Percentiles rank a stretch among this genome's conserved stretches.
Conservation (phyloP, 2,888 invertebrate species). For the Phanerotoma sp. region DNA sequence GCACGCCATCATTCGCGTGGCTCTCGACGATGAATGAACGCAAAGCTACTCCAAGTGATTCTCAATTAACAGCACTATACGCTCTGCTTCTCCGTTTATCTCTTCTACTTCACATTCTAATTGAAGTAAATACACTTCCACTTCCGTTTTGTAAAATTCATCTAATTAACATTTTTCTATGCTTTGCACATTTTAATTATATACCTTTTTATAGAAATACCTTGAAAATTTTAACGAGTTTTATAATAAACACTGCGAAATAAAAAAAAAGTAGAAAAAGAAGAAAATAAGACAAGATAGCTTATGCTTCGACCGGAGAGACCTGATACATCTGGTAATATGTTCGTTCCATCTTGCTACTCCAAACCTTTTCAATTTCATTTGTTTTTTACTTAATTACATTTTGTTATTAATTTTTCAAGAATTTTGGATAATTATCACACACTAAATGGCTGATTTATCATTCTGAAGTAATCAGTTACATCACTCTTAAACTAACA, state of each 20-base stretch:
- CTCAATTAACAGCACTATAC: neutral
- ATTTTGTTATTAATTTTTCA: too few species aligned
- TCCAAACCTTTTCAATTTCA: neutral
- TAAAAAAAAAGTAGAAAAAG: too few species aligned
- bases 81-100: neutral
- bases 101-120: neutral
- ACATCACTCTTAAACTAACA: too few species aligned
- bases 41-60: constrained; percentile 16
- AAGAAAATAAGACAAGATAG: too few species aligned
- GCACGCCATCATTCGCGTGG: constrained; percentile 34
- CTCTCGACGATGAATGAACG: constrained; percentile 25
- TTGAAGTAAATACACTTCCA: too few species aligned
- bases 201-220: neutral
- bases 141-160: too few species aligned
- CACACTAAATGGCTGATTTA: too few species aligned
- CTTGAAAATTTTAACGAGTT: constrained; percentile 23
- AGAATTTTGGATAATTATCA: too few species aligned
- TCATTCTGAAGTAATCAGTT: too few species aligned
- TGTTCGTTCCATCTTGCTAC: constrained; percentile 19
- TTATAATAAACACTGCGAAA: constrained; percentile 30
- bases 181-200: too few species aligned
- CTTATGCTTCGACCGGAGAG: constrained; percentile 30
- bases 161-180: too few species aligned
- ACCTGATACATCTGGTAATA: constrained; percentile 27
- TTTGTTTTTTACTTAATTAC: too few species aligned